Evolutionary conservation across 2,797 vertebrate genomes (phyloP).

Genomic region (Muscicapa striata): DNA sequence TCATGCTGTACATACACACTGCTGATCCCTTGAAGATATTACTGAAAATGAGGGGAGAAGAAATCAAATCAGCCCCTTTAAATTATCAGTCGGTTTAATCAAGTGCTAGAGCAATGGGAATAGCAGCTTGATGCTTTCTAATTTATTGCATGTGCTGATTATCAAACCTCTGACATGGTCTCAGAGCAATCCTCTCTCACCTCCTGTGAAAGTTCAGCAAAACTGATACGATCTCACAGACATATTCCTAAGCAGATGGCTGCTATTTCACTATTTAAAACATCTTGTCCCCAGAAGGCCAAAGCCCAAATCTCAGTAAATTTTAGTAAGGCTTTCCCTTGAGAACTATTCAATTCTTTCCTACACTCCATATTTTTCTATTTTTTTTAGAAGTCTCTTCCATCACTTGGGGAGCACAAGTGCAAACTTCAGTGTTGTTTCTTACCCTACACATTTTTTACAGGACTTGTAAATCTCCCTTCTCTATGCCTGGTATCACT

Average conservation of each 20-base stretch:
- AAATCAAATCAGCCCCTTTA: constrained; percentile 35
- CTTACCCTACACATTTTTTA: constrained; percentile 1
- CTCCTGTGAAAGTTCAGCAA: constrained; percentile 21
- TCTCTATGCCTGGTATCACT: background rate
- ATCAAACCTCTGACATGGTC: background rate
- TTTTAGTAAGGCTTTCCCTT: background rate
- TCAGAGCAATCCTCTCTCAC: constrained; percentile 6
- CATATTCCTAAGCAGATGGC: constrained; percentile 27
- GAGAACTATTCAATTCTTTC: background rate
- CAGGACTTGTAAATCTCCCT: background rate
- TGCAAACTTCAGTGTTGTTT: background rate
- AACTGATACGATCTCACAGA: background rate
- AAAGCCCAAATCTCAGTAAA: background rate
- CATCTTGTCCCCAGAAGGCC: constrained; percentile 29
- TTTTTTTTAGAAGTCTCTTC: background rate
- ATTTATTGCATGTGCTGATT: constrained; percentile 33
- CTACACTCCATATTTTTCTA: background rate
- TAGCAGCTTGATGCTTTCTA: background rate
- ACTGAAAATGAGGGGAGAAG: constrained; percentile 72
- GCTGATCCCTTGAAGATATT: constrained; percentile 99
- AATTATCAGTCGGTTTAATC: constrained; percentile 64
- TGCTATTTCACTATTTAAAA: constrained; percentile 39
- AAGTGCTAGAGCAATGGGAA: background rate
- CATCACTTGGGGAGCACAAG: background rate
- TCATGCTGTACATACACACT: constrained; percentile 97